Conservation (phyloP, 2,113 vertebrate genomes). For the Trogon surrucura region DNA sequence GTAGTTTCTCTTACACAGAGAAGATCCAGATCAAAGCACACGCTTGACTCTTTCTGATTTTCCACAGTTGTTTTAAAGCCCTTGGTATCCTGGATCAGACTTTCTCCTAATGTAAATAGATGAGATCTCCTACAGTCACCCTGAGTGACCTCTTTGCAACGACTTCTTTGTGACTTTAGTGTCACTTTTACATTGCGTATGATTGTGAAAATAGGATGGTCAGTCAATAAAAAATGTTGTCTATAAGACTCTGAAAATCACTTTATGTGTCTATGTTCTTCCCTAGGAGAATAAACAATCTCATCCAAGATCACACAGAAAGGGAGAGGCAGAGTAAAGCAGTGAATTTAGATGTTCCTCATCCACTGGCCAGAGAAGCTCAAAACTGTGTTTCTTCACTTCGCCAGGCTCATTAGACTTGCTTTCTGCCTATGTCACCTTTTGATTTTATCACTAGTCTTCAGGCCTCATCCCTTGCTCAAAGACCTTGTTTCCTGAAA, state of each 20-base stretch:
- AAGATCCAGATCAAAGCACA: neutral
- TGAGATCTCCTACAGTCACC: neutral
- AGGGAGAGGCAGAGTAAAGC: neutral
- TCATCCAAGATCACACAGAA: neutral
- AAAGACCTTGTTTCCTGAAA: neutral
- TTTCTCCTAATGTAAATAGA: neutral
- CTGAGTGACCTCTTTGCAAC: neutral
- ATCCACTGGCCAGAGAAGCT: neutral
- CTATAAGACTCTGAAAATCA: neutral
- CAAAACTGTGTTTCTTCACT: neutral
- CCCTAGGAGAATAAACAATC: neutral
- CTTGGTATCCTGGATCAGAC: neutral
- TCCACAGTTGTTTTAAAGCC: neutral
- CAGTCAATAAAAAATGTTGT: neutral
- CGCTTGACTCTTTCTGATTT: neutral
- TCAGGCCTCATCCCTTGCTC: neutral
- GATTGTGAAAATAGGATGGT: neutral
- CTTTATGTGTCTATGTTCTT: neutral
- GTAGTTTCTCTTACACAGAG: neutral
- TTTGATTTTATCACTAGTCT: neutral
- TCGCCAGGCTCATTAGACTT: accelerated
- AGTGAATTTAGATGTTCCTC: neutral
- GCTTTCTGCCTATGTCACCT: neutral
- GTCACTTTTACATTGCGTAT: neutral
- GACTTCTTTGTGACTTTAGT: neutral